Base-by-base conservation (phyloP, 2,113 vertebrate genomes). In the Turdus rufiventris region DNA sequence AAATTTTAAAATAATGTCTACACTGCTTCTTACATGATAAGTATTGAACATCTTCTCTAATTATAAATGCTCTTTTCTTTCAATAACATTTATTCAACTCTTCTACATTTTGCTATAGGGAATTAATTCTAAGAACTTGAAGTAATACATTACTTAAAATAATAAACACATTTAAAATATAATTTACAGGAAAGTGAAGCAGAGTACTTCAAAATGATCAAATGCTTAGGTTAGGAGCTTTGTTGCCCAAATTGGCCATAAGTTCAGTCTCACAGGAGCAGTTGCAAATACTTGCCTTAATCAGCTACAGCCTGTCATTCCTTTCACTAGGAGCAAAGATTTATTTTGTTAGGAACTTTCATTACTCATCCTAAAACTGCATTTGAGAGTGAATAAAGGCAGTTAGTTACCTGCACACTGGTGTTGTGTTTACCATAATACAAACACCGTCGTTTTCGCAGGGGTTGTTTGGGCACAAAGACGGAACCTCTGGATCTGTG, bases 371-470 rank as follows among this genome's bases (percentile, higher is more conserved):
- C 60, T 20, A 50, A 83, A 42, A 43, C 26, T 50, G 57, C 36
- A 25, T 34, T 66, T 92, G 62, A 67, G 68, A 60, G 31, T 36
- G 40, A 74, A 38, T n/a, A 38, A 71, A 81, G 43, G 25, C 58
- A 63, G 54, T 91, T 97, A 99, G 57, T 92, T 97, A 99, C 99
- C 98, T 99, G 98, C 99, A 99, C 33, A 92, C 94, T 0, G 97
- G 61, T 60, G 48, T 73, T 20, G 48, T 85, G 0, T 92, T 16
- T 1, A 94, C 94, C 65, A 95, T 12, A 24, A 97, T 9, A 13
- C 99, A 99, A 80, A 99, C 24, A 1, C 99, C 99, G 0, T 94
- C 94, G 3, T 99, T 99, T 85, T 98, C 80, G 96, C 99, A 99
- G 2, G 18, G 29, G 28, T 98, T 61, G 4, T 80, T 28, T 40